Base-by-base conservation (phyloP, 1,140 invertebrate genomes). In the Euglossa dilemma region DNA sequence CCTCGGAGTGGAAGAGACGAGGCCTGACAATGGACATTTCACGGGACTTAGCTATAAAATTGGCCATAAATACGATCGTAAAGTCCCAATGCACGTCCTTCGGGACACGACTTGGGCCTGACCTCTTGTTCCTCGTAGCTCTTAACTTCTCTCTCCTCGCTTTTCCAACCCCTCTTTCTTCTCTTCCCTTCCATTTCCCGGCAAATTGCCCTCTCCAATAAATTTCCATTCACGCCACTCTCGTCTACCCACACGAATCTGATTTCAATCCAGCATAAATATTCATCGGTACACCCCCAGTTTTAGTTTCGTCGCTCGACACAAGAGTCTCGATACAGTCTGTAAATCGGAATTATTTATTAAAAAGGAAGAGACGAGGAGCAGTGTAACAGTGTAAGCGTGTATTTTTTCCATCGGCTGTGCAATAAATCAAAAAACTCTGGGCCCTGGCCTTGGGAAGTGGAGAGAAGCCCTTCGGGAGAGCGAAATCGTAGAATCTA, bases 21-120 rank as follows among this genome's bases (percentile, higher is more conserved):
- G 59, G 23, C 66, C 3, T n/a, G 69, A 91, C 78, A 90, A 90
- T 84, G 67, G 77, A 85, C 73, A 89, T 91, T 91, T 91, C 83
- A 90, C 76, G 86, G 88, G 59, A 79, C 84, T 91, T 90, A 90
- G 77, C 45, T 90, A 90, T 90, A 90, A 91, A 91, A 89, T 90
- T 85, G 66, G 75, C 77, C 87, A 85, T 90, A 90, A 92, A 90
- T 70, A 85, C 66, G 77, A 86, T 88, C 86, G 70, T 91, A 86
- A 90, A 90, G 47, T 84, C 69, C 87, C 61, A 56, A 67, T 43
- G 56, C 57, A 45, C 57, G 84, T 77, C 84, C 84, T 86, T 86
- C 76, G 61, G 28, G 28, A 23, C 66, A 56, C 18, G 18, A 18
- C 64, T 52, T 36, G 47, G 54, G 14, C n/a, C 16, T 28, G 7